Evolutionary conservation across 2,797 vertebrate genomes (phyloP).

Genomic region (Etheostoma nigrum): DNA sequence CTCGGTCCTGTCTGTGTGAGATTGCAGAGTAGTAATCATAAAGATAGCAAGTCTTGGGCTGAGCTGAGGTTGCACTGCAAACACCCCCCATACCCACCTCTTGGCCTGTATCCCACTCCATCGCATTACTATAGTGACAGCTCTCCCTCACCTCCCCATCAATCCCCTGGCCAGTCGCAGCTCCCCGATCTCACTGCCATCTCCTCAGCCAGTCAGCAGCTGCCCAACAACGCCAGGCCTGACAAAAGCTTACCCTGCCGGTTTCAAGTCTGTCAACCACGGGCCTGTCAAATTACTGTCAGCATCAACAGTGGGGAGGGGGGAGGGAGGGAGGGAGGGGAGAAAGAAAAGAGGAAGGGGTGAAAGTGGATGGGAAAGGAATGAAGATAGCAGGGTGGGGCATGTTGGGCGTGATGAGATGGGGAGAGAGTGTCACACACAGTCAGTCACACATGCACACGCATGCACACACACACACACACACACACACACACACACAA

Average conservation of each 20-base stretch:
- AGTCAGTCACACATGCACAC: conserved; percentile 31
- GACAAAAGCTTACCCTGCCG: conserved; percentile 84
- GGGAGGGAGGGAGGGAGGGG: conserved; percentile 16
- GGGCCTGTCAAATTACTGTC: conserved; percentile 86
- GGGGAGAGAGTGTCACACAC: conserved; percentile 35
- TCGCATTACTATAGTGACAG: conserved; percentile 74
- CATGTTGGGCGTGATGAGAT: conserved; percentile 46
- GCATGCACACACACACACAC: conserved; percentile 21
- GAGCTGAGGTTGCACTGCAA: conserved; percentile 59
- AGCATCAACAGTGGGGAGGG: conserved; percentile 67
- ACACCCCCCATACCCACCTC: conserved; percentile 42
- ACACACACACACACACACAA: conserved; percentile 41
- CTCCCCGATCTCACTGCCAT: conserved; percentile 74
- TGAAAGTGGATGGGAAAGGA: conserved; percentile 62
- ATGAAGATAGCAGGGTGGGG: conserved; percentile 56
- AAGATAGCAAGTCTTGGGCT: conserved; percentile 62
- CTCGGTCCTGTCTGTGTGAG: conserved; percentile 56
- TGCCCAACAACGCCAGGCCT: conserved; percentile 80
- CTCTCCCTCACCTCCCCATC: conserved; percentile 72
- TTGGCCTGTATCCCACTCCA: conserved; percentile 71
- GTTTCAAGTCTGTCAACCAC: conserved; percentile 82
- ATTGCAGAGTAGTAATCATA: conserved; percentile 69
- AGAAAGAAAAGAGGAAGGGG: conserved; percentile 48
- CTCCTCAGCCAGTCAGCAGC: conserved; percentile 81
- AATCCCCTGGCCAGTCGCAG: conserved; percentile 77